Evolutionary conservation across 2,888 invertebrate genomes (phyloP), one percentile per base, ranked within the genome.

Genomic region (Drosophila austrosaltans): DNA sequence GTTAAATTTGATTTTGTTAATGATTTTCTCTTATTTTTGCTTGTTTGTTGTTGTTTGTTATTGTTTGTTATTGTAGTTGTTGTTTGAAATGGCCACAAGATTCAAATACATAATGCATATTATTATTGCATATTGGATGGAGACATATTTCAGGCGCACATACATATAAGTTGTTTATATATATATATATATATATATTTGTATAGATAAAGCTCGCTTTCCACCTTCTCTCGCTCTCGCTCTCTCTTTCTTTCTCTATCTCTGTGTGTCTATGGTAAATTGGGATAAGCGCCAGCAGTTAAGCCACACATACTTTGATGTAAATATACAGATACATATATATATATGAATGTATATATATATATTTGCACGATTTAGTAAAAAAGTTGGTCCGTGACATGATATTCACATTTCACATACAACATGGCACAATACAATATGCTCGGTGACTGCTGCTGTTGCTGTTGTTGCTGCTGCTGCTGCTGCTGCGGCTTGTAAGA

Each of bases 1-100:
- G 69, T 78, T 87, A 86, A 67, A 76, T 84, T 84, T 84, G 79
- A 79, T 87, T 81, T 72, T 71, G 61, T 75, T 70, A 71, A 62
- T 70, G 61, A 76, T 67, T 72, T 64, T 69, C 16, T 69, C 16
- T 16, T 79, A 63, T 76, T 75, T 56, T 63, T 69, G 63, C 67
- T 70, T 66, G 65, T 69, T 79, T 74, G 75, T 60, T 69, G 61
- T 69, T 74, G 57, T 56, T 63, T 62, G 22, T 63, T 74, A 48
- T 42, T 73, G 44, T 32, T 32, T 67, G n/a, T 59, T 25, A 63
- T 44, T 71, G 62, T 36, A 60, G 32, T 28, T 48, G 22, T 48
- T 48, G 48, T 48, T 48, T 48, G 48, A 20, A 48, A 48, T 48
- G 48, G 48, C 48, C 48, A 48, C 48, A 48, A 48, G 48, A 48